Base-by-base conservation (phyloP, 2,797 vertebrate genomes). In the Bovichtus diacanthus region DNA sequence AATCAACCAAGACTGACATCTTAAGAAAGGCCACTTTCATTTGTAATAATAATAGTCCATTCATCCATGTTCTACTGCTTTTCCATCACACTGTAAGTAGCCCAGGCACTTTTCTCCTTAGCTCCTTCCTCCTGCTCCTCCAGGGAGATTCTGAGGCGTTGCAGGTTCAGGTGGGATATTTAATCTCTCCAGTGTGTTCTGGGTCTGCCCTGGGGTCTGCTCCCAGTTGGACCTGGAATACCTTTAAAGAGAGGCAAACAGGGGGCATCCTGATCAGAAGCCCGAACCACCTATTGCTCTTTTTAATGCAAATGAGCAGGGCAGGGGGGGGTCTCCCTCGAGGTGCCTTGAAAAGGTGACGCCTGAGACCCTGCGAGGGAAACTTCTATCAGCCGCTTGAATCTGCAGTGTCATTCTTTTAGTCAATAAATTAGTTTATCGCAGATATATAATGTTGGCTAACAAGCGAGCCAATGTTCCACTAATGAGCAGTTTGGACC, bases 151-250 rank as follows among this genome's bases (percentile, higher is more conserved):
- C 25, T 3, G 18, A 39, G 63, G 55, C 10, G 1, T 59, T 69
- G 36, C 5, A 9, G 50, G 70, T 34, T 72, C 55, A 61, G 59
- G 6, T 49, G 23, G 46, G 54, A 49, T 64, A 79, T 39, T 43
- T 49, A 39, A 67, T 54, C 23, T 21, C 38, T 63, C 29, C 43
- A n/a, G 53, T 23, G 29, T 49, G 27, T 51, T 51, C 36, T 39
- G 34, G 68, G 18, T 62, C 61, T 53, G 64, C 12, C 25, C 25
- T 16, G 1, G 1, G 72, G 71, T 81, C 80, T 46, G 60, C 31
- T 81, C 56, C 74, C 76, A 54, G 70, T 9, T 58, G 76, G 47
- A 60, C 49, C 59, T 77, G 49, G 36, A 79, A 63, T 54, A 54
- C 21, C 36, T 44, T 36, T 41, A 34, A 39, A 43, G 21, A 13